phyloP scores from a whole-genome alignment of 1,140 invertebrate genomes.

The Cataglyphis hispanica region DNA sequence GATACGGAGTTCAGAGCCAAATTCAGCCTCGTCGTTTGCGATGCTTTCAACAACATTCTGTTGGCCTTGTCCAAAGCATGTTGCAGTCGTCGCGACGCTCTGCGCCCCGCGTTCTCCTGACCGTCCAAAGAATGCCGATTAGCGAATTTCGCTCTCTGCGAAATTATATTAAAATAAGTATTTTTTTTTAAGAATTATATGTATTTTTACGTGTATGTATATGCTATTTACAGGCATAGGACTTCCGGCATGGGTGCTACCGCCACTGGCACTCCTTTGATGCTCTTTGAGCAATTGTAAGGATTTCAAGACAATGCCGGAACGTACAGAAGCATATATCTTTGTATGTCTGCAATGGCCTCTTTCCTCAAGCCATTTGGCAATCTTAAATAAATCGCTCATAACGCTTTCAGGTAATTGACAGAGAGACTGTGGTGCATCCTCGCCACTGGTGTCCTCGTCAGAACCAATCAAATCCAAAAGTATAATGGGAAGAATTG shows the following conservation, averaged over 20 bases:
- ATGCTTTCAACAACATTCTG: constrained; percentile 94
- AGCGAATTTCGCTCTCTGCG: constrained; percentile 86
- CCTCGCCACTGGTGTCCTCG: constrained; percentile 90
- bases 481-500: constrained; percentile 93
- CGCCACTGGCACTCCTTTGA: constrained; percentile 91
- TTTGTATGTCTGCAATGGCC: constrained; percentile 92
- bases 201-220: neutral
- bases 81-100: constrained; percentile 86
- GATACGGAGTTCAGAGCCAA: constrained; percentile 80
- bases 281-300: constrained; percentile 93
- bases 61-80: constrained; percentile 94
- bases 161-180: constrained; percentile 28
- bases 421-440: constrained; percentile 85
- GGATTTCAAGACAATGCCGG: constrained; percentile 91
- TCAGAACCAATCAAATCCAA: constrained; percentile 94
- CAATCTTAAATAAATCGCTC: constrained; percentile 92
- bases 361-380: constrained; percentile 94
- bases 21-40: constrained; percentile 88
- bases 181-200: neutral
- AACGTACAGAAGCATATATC: constrained; percentile 93
- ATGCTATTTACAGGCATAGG: constrained; percentile 84
- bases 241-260: constrained; percentile 87
- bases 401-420: constrained; percentile 89
- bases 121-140: constrained; percentile 84
- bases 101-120: constrained; percentile 84